Percentiles rank a stretch among this genome's conserved stretches.
Conservation (phyloP, 1,140 invertebrate species). For the Aphis gossypii region DNA sequence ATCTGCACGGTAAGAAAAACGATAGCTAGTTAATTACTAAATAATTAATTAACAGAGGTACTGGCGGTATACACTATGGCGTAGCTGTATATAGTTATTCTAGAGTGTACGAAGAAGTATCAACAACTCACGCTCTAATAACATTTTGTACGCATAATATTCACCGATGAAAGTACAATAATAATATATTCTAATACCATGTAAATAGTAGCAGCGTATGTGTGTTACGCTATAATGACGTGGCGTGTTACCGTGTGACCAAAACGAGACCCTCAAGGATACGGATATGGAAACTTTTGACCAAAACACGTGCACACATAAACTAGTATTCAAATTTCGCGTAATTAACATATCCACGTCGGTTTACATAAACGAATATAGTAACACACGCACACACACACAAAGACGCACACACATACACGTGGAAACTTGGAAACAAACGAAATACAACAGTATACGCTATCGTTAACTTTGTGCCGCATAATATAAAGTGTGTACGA, state of each 20-base stretch:
- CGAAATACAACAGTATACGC: not conserved
- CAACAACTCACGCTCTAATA: not conserved
- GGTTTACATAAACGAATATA: conserved; percentile 1
- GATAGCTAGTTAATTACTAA: not conserved
- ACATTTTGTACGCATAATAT: not conserved
- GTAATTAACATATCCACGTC: conserved; percentile 33
- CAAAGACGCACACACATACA: not conserved
- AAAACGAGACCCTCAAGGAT: not conserved
- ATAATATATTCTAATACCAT: not conserved
- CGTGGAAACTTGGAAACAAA: not conserved
- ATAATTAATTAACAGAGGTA: not conserved
- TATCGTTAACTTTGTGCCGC: not conserved
- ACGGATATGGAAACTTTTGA: not conserved
- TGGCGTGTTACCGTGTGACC: not conserved
- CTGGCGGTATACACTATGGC: not conserved
- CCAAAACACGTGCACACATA: not conserved
- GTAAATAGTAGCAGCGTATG: not conserved
- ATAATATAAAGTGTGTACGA: not conserved
- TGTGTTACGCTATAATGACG: not conserved
- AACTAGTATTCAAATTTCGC: not conserved
- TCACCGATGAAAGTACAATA: not conserved
- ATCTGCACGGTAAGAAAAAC: not conserved
- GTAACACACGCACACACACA: not conserved
- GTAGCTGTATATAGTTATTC: not conserved
- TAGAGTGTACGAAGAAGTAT: not conserved